phyloP scores from a whole-genome alignment of 2,888 invertebrate genomes.

The Agrotis ipsilon region DNA sequence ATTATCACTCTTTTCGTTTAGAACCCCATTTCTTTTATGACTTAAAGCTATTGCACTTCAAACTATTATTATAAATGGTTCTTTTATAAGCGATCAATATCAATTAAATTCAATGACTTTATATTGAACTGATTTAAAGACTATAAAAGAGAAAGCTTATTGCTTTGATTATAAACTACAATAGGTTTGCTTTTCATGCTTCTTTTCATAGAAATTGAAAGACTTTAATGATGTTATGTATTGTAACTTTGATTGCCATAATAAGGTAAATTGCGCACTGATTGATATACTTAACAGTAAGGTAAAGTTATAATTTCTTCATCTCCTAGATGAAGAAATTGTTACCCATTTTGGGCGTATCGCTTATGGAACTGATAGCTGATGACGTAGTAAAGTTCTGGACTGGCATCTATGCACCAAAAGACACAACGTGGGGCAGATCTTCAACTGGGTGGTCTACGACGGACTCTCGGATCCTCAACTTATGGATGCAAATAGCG shows the following conservation, averaged over 20 bases:
- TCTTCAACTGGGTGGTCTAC: no score
- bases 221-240: constrained; percentile 1
- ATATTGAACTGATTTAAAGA: constrained; percentile 21
- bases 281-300: background rate
- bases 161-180: constrained; percentile 7
- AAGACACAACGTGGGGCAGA: no score
- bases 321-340: no score
- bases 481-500: no score
- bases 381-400: no score
- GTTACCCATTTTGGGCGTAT: no score
- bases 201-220: background rate
- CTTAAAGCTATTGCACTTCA: background rate
- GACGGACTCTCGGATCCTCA: no score
- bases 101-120: constrained; percentile 19
- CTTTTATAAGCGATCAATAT: constrained; percentile 17
- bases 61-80: constrained; percentile 1
- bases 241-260: background rate
- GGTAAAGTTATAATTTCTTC: no score
- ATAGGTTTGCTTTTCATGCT: background rate
- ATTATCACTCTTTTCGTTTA: background rate
- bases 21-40: background rate
- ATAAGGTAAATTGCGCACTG: no score
- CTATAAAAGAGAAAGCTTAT: constrained; percentile 15
- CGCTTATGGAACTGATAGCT: no score
- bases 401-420: no score